Evolutionary conservation across 2,113 vertebrate genomes (phyloP), one percentile per base, ranked within the genome.

Genomic region (Scatophagus argus): DNA sequence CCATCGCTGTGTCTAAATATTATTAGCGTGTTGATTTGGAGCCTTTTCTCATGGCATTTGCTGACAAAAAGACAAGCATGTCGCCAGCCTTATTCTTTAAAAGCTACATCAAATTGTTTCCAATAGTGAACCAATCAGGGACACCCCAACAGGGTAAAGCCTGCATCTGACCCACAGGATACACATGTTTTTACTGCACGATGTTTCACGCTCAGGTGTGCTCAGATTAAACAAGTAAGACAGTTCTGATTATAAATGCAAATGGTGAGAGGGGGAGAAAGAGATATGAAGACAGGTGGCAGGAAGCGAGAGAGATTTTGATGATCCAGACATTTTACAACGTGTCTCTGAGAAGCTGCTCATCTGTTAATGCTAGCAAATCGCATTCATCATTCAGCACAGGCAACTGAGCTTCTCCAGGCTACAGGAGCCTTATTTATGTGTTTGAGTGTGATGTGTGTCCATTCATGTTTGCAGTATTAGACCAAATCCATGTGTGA

Each of bases 211-310:
- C 61, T 19, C 66, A 81, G 80, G 60, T 72, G 74, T 76, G 81
- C 51, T 74, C 75, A 52, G 79, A 85, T 86, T 82, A 60, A 85
- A 79, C 58, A 74, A 68, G 73, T 58, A 32, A 59, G 83, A 75
- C 70, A 10, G 59, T 55, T 67, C 67, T 82, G 86, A 87, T 85
- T 75, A 80, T 60, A 58, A 73, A 87, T 72, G 77, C 63, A 81
- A 31, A 46, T 19, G 58, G 65, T 38, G 34, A 52, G n/a, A n/a
- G 19, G 12, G 6, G 23, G 59, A 25, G 52, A 17, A 25, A 64
- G 21, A 19, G 19, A 44, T 46, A 44, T 49, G 65, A 47, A 49
- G 39, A 31, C 31, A 56, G 66, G 75, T 62, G 69, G 17, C n/a
- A 69, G 36, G 66, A 47, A 16, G 68, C 39, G 10, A 44, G 67